Evolutionary conservation across 1,140 invertebrate genomes (phyloP).

Genomic region (Heliconius hermathena): DNA sequence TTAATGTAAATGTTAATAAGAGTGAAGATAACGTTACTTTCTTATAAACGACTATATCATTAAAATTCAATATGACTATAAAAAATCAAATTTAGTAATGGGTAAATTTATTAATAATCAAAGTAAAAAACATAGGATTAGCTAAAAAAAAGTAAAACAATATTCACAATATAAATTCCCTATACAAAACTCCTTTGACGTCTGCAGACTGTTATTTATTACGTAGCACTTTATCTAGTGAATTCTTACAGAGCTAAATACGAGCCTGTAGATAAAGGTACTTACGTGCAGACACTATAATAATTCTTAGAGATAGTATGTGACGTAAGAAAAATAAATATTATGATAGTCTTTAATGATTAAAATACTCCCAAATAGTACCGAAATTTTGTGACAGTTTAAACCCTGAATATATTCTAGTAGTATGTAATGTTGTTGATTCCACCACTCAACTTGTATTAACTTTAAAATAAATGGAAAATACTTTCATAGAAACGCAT

Average conservation of each 20-base stretch:
- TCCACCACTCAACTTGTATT: too few relatives aligned
- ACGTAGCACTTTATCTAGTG: not conserved
- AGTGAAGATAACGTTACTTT: too few relatives aligned
- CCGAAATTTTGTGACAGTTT: not conserved
- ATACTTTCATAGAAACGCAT: too few relatives aligned
- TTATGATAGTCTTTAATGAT: not conserved
- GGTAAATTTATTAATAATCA: too few relatives aligned
- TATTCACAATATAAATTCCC: not conserved
- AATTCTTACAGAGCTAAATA: too few relatives aligned
- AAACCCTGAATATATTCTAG: too few relatives aligned
- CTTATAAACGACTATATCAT: too few relatives aligned
- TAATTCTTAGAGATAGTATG: not conserved
- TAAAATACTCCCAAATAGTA: not conserved
- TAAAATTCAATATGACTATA: too few relatives aligned
- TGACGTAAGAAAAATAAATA: not conserved
- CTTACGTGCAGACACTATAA: not conserved
- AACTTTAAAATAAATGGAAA: not conserved
- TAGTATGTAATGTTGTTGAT: too few relatives aligned
- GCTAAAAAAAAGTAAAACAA: not conserved
- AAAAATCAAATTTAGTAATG: too few relatives aligned
- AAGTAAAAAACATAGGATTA: not conserved
- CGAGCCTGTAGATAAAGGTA: too few relatives aligned
- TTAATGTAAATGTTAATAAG: too few relatives aligned
- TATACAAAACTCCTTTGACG: not conserved
- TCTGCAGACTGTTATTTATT: not conserved